These are phyloP conservation scores for Ericerus pela DNA, from an alignment of 1,140 invertebrate genomes.

Conservation along the genomic window DNA sequence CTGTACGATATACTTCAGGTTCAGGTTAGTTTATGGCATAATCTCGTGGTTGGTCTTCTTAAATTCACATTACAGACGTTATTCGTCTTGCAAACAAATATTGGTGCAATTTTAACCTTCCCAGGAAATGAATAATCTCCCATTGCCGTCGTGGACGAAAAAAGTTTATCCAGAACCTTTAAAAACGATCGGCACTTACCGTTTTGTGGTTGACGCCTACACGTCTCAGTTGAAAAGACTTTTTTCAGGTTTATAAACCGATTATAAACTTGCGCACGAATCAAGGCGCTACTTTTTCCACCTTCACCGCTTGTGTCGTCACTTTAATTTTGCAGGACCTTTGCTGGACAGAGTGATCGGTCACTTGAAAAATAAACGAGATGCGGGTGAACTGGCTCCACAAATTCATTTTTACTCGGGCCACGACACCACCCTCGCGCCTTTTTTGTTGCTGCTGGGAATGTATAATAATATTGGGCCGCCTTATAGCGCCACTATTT, in stretches of 20 bases:
- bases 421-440: conserved; percentile 42
- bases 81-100: no score
- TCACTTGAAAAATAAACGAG: background rate
- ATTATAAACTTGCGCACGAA: no score
- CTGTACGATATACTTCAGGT: no score
- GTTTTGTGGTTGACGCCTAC: background rate
- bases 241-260: no score
- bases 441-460: conserved; percentile 21
- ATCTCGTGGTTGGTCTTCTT: no score
- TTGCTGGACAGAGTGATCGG: no score
- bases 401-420: conserved; percentile 44
- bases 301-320: no score
- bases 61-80: no score
- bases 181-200: conserved; percentile 4
- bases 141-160: conserved; percentile 12
- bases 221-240: no score
- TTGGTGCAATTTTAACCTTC: no score
- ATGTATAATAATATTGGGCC: conserved; percentile 58
- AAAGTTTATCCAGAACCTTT: conserved; percentile 12
- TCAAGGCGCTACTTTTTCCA: no score
- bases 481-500: conserved; percentile 56
- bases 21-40: no score
- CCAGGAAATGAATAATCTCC: conserved; percentile 9
- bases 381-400: background rate
- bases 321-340: background rate